phyloP scores from a whole-genome alignment of 2,888 invertebrate genomes.

The Pycnomerus fuliginosus region DNA sequence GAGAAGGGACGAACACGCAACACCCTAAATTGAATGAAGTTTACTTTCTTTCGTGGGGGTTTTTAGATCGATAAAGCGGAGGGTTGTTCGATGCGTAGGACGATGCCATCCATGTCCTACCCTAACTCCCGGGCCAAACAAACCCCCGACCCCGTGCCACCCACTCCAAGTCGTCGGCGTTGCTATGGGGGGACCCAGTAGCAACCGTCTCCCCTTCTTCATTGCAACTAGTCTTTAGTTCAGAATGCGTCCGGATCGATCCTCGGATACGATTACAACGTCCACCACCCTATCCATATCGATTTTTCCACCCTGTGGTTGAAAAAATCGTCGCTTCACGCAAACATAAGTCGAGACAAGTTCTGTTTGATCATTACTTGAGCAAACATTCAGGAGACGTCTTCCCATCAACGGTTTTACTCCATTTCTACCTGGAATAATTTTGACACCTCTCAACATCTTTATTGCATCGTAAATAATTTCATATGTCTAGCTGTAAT shows the following conservation, averaged over 20 bases:
- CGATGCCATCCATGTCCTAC: constrained; percentile 42
- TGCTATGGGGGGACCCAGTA: constrained; percentile 43
- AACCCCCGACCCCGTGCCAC: constrained; percentile 36
- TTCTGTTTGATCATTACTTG: constrained; percentile 13
- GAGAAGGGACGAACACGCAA: neutral
- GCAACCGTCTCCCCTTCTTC: constrained; percentile 36
- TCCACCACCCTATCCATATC: constrained; percentile 1
- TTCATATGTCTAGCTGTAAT: constrained; percentile 15
- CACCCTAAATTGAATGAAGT: constrained; percentile 21
- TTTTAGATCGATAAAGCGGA: constrained; percentile 39
- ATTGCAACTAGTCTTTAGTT: constrained; percentile 23
- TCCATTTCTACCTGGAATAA: constrained; percentile 9
- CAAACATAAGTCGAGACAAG: neutral
- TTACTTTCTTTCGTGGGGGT: constrained; percentile 19
- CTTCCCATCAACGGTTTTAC: constrained; percentile 1
- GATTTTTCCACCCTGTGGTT: constrained; percentile 4
- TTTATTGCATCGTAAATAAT: constrained; percentile 24
- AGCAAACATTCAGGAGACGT: neutral
- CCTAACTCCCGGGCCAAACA: constrained; percentile 47
- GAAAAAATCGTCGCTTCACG: neutral
- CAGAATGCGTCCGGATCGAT: constrained; percentile 19
- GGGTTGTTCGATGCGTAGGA: constrained; percentile 38
- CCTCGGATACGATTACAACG: constrained; percentile 18
- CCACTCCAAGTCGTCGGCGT: constrained; percentile 33
- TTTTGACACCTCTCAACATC: constrained; percentile 17